Base-by-base conservation (phyloP, 2,888 invertebrate species). In the Sesamia inferens region DNA sequence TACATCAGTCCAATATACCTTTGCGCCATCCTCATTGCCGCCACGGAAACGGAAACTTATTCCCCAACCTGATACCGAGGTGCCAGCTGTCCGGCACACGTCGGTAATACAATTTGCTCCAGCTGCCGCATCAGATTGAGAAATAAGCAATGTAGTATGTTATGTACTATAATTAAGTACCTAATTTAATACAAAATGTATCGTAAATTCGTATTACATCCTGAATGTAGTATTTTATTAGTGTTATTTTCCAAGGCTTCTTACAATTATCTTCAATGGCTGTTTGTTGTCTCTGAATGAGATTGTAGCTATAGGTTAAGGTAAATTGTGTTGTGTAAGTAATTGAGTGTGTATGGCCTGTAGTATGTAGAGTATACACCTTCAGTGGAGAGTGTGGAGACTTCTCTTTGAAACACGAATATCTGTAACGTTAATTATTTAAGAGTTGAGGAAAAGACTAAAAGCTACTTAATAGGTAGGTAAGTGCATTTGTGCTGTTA, bases 61-160 rank as follows among this genome's bases (percentile, higher is more conserved):
- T 97, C 92, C 97, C 97, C 92, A 97, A 97, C 94, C 97, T 96
- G 88, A 97, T 96, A 81, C 86, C 16, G 87, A 89, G 47, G 82
- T 90, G 58, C 92, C 97, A 76, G 88, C 88, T 79, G 95, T 94
- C 68, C 93, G 95, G 75, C 95, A 96, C 78, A 96, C 94, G 58
- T 98, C 98, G 5, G 99, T 99, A 66, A 99, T 98, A 91, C 98
- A 98, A 86, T 99, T 98, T 91, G 99, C 98, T 24, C 97, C 97
- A 84, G 97, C 98, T 42, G 92, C 98, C 44, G 90, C 88, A 96
- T 96, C 92, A 94, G 97, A 96, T 73, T 89, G 89, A 74, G 93
- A n/a, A 91, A 85, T 92, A 91, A 87, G 65, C 55, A 63, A 48
- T 31, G 31, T 24, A 66, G 39, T 76, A 14, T 61, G 47, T 51